These are phyloP conservation scores for Cremastinae sp. DNA, from an alignment of 2,888 invertebrate genomes.

Conservation along the genomic window DNA sequence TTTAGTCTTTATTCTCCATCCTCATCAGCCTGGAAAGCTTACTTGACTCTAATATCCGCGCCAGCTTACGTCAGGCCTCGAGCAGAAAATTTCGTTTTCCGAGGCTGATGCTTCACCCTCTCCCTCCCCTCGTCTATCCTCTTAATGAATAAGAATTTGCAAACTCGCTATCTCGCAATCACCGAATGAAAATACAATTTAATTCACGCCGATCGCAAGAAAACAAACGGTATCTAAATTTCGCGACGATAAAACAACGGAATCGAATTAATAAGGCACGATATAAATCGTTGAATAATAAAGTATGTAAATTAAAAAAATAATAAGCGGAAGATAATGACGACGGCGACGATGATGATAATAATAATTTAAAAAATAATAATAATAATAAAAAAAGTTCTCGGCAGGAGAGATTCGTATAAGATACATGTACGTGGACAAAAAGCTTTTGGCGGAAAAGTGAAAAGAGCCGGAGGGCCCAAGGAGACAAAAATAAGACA, in stretches of 20 bases:
- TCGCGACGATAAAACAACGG: too few species aligned
- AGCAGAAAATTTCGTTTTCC: slow-evolving; percentile 13
- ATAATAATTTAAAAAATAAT: too few species aligned
- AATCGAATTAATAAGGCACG: too few species aligned
- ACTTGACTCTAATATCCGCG: slow-evolving; percentile 27
- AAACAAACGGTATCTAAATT: too few species aligned
- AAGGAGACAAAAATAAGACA: not conserved
- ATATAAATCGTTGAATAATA: too few species aligned
- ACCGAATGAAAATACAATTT: not conserved
- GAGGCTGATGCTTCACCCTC: not conserved
- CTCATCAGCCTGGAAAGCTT: slow-evolving; percentile 41
- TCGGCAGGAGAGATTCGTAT: too few species aligned
- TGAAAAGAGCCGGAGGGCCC: too few species aligned
- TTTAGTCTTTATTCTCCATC: slow-evolving; percentile 37
- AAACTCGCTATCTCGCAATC: slow-evolving; percentile 10
- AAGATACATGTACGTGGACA: not conserved
- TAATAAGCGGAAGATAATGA: too few species aligned
- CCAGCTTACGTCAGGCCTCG: slow-evolving; percentile 15
- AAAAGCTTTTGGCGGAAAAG: not conserved
- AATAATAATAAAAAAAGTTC: not conserved
- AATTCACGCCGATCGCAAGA: too few species aligned
- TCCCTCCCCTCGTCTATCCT: slow-evolving; percentile 1
- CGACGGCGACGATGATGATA: too few species aligned
- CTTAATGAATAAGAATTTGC: slow-evolving; percentile 11
- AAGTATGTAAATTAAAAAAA: too few species aligned